Evolutionary conservation across 2,888 invertebrate genomes (phyloP).

Genomic region (Epicampocera succincta): DNA sequence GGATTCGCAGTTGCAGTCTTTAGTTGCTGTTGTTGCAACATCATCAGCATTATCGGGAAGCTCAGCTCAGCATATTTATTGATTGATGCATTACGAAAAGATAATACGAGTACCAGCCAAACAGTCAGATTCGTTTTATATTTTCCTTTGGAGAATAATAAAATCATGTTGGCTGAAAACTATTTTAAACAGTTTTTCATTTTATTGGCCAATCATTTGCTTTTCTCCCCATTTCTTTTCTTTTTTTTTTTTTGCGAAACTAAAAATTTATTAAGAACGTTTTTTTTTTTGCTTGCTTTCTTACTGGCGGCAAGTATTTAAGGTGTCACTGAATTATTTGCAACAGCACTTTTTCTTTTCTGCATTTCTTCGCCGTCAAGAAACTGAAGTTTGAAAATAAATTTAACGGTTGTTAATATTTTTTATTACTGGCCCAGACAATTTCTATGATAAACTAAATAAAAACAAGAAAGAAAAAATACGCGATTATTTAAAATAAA

Average conservation of each 20-base stretch:
- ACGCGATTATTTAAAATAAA: constrained; percentile 53
- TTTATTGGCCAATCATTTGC: constrained; percentile 57
- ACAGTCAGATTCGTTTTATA: constrained; percentile 28
- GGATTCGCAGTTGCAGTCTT: neutral
- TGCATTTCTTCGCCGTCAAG: constrained; percentile 55
- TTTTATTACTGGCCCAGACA: constrained; percentile 40
- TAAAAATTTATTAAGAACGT: constrained; percentile 60
- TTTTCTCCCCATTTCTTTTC: neutral
- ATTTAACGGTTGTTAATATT: constrained; percentile 60
- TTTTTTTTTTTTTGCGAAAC: constrained; percentile 10
- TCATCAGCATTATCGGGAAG: constrained; percentile 59
- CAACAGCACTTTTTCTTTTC: constrained; percentile 47
- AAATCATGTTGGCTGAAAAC: constrained; percentile 46
- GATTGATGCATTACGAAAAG: constrained; percentile 67
- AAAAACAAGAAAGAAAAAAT: constrained; percentile 26
- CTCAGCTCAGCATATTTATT: constrained; percentile 66
- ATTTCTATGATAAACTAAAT: constrained; percentile 30
- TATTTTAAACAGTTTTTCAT: constrained; percentile 47
- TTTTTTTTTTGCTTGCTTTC: constrained; percentile 33
- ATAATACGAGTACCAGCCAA: constrained; percentile 49
- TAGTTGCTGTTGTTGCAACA: constrained; percentile 43
- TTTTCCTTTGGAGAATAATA: constrained; percentile 24
- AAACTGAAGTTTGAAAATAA: constrained; percentile 37
- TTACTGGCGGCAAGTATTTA: constrained; percentile 63
- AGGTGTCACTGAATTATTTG: constrained; percentile 68